Evolutionary conservation across 2,888 invertebrate species (phyloP).

Genomic region (Cheiracanthium punctorium): DNA sequence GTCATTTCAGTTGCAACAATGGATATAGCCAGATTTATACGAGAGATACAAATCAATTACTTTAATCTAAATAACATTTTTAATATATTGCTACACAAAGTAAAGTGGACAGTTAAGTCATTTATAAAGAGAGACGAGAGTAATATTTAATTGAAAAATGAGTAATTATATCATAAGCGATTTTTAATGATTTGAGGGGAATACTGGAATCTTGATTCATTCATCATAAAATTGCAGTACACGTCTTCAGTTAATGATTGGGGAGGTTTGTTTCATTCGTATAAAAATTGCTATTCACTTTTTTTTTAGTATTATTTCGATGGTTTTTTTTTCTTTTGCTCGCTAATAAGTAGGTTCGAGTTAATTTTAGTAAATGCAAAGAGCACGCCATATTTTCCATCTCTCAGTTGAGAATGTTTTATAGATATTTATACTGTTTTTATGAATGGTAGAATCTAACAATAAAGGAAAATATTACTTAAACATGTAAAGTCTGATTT

Average conservation of each 20-base stretch:
- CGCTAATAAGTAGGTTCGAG: no score
- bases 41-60: neutral
- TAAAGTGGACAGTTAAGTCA: slow-evolving; percentile 5
- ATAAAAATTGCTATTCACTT: neutral
- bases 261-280: neutral
- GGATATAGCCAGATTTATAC: neutral
- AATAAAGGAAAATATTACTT: no score
- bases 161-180: slow-evolving; percentile 64
- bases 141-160: slow-evolving; percentile 57
- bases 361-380: no score
- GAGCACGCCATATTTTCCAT: no score
- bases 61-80: slow-evolving; percentile 15
- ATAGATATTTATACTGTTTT: no score
- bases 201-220: neutral
- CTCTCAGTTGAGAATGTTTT: no score
- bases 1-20: neutral
- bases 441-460: no score
- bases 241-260: slow-evolving; percentile 4
- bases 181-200: slow-evolving; percentile 60
- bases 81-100: neutral
- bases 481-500: no score
- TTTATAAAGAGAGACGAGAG: neutral
- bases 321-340: no score
- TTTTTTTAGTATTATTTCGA: neutral
- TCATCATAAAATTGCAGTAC: slow-evolving; percentile 9